phyloP scores from a whole-genome alignment of 2,113 vertebrate genomes.

The Hippoglossus stenolepis region DNA sequence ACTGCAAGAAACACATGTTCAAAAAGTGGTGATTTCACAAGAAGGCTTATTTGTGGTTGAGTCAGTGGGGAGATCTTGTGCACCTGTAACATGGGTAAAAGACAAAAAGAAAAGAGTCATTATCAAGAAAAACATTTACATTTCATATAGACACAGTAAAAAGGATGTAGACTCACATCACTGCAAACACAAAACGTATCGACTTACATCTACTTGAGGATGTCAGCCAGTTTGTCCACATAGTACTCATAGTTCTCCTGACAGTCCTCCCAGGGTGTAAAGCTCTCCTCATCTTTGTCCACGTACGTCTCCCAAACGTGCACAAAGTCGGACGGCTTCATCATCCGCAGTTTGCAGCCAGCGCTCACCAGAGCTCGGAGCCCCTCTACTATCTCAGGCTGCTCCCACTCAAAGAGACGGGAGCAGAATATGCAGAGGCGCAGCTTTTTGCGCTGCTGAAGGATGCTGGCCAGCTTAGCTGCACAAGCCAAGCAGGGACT shows the following conservation, averaged over 20 bases:
- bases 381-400: slow-evolving; percentile 88
- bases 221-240: slow-evolving; percentile 88
- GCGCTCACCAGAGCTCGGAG: slow-evolving; percentile 80
- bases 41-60: slow-evolving; percentile 17
- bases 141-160: background rate
- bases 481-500: slow-evolving; percentile 92
- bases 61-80: slow-evolving; percentile 11
- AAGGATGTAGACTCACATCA: background rate
- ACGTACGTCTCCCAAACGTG: slow-evolving; percentile 95
- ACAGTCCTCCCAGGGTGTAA: slow-evolving; percentile 95
- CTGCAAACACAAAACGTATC: background rate
- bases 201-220: slow-evolving; percentile 83
- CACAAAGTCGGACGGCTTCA: slow-evolving; percentile 93
- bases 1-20: slow-evolving; percentile 19
- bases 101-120: slow-evolving; percentile 8
- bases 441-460: slow-evolving; percentile 85
- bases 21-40: slow-evolving; percentile 22
- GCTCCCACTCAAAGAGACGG: slow-evolving; percentile 93
- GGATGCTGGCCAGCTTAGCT: slow-evolving; percentile 81
- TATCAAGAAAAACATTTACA: background rate
- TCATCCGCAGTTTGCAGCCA: slow-evolving; percentile 92
- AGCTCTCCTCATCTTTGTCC: slow-evolving; percentile 90
- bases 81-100: slow-evolving; percentile 30
- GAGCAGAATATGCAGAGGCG: slow-evolving; percentile 89
- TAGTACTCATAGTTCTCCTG: slow-evolving; percentile 93